Percentiles rank a stretch among this genome's conserved stretches.
Evolutionary conservation across 2,797 vertebrate species (phyloP).

Genomic region (Tragopan temminckii): DNA sequence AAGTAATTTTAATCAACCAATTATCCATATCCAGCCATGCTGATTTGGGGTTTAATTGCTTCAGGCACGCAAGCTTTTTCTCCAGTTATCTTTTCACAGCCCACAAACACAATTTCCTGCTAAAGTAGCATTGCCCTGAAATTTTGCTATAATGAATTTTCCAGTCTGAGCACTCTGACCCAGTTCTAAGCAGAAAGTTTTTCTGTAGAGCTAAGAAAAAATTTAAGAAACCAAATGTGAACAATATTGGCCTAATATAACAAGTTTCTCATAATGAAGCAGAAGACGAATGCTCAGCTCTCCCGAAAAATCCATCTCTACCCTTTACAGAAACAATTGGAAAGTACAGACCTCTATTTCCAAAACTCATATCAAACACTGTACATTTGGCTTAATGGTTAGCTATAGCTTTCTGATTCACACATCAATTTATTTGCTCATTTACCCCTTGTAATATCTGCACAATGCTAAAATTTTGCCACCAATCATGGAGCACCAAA

Average conservation of each 20-base stretch:
- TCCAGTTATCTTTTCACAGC: conserved; percentile 19
- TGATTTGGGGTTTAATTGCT: conserved; percentile 42
- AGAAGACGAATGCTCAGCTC: not conserved
- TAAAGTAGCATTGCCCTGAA: not conserved
- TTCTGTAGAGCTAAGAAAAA: not conserved
- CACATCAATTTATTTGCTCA: conserved; percentile 38
- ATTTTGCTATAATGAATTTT: conserved; percentile 28
- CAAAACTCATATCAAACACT: not conserved
- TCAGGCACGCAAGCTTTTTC: conserved; percentile 18
- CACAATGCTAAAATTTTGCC: conserved; percentile 1
- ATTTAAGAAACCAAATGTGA: not conserved
- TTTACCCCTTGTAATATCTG: not conserved
- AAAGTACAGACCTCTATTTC: conserved; percentile 4
- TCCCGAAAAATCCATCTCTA: conserved; percentile 8
- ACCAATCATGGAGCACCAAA: not conserved
- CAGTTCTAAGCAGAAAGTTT: conserved; percentile 12
- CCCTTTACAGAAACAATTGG: not conserved
- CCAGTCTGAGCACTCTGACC: not conserved
- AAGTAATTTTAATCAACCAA: conserved; percentile 36
- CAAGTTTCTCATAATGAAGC: not conserved
- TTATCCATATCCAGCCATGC: not conserved
- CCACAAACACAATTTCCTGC: conserved; percentile 15
- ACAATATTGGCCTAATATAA: not conserved
- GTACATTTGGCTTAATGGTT: conserved; percentile 5
- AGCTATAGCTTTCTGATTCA: not conserved